Evolutionary conservation across 2,888 invertebrate species (phyloP), one percentile per base, ranked within the genome.

Genomic region (Melinaea marsaeus): DNA sequence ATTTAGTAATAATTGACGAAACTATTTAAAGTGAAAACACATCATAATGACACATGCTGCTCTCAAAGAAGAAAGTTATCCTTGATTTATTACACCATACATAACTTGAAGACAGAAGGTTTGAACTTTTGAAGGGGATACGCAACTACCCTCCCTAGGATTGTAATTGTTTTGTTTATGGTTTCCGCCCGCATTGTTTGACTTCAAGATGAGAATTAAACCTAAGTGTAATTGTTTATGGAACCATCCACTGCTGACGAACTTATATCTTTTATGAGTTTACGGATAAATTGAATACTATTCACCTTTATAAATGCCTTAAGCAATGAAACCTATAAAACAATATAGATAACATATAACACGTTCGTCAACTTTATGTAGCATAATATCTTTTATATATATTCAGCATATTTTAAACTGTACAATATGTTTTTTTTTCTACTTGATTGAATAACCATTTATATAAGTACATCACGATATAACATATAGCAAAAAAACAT

Each of bases 91-190:
- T 66, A 68, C 62, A 60, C 63, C 60, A 61, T 58, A 55, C 61
- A 65, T 63, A 65, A 58, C 63, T 68, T 62, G 55, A 66, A 66
- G 63, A 61, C 65, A 63, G 65, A 68, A 66, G 68, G 66, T 68
- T 62, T 66, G 63, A 70, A 72, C 76, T 84, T 83, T 77, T 74
- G 77, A 80, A 76, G 77, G 77, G 78, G 76, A 78, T 77, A 75
- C 72, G 79, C 79, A 80, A 79, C 78, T 79, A 79, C 79, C 76
- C 74, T 75, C 76, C 71, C 72, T 79, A 74, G 75, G 74, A 77
- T 74, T 79, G 78, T 84, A 83, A 85, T 81, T 81, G 80, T 84
- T 85, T 81, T 81, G 85, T 86, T 83, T 80, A 84, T 78, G 75
- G 76, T 68, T 72, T 72, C 73, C 75, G 72, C 76, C 74, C 75